Evolutionary conservation across 2,797 vertebrate species (phyloP).

Genomic region (Perdix hodgsoniae): DNA sequence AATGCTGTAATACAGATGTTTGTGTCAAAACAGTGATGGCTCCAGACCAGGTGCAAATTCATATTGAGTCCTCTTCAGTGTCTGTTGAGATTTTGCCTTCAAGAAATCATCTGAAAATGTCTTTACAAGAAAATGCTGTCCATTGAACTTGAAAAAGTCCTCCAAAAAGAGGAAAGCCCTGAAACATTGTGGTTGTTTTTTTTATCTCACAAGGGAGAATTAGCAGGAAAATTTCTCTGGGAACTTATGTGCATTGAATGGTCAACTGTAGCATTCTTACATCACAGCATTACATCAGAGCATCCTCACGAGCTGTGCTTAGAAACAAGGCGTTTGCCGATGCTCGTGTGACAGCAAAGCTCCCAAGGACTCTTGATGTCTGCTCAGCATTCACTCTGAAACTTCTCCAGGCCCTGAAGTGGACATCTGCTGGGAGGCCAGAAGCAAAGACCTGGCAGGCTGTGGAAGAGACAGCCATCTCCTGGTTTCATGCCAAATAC

Average conservation of each 20-base stretch:
- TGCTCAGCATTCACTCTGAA: neutral
- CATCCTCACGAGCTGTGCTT: neutral
- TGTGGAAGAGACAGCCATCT: neutral
- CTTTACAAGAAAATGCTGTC: neutral
- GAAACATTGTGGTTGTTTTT: neutral
- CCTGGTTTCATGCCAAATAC: neutral
- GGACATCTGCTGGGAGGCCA: neutral
- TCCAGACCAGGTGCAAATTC: neutral
- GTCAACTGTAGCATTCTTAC: neutral
- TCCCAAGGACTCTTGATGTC: accelerated
- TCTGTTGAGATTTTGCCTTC: neutral
- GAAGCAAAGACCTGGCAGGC: neutral
- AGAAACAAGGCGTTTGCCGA: neutral
- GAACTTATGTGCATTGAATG: neutral
- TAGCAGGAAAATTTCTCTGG: neutral
- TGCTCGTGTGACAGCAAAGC: neutral
- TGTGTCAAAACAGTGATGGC: neutral
- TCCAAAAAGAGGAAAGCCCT: neutral
- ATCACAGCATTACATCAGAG: neutral
- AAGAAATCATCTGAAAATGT: neutral
- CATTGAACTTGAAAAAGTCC: neutral
- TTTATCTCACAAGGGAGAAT: neutral
- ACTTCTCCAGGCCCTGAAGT: neutral
- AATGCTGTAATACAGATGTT: neutral
- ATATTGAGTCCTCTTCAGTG: neutral